A percentile compares a stretch with the other conserved stretches of the same genome.
Conservation (phyloP, 1,140 invertebrate genomes). For the Drosophila ananassae region DNA sequence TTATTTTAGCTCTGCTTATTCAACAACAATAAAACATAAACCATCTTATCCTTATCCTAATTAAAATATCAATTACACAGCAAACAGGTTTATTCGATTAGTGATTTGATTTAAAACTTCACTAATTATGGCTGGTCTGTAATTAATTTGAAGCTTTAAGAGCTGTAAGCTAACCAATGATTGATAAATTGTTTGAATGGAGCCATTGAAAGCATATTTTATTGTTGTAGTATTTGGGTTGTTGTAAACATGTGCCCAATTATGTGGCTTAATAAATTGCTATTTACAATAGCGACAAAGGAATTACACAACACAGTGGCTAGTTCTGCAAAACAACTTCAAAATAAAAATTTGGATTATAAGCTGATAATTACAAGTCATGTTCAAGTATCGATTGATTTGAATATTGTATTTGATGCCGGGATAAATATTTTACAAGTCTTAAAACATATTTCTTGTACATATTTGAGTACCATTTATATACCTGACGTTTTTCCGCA, state of each 20-base stretch:
- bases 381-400: too few species aligned
- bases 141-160: neutral
- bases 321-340: too few species aligned
- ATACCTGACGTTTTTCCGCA: neutral
- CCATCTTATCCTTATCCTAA: neutral
- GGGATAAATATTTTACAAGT: too few species aligned
- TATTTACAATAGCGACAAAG: neutral
- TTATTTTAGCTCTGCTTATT: too few species aligned
- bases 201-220: neutral
- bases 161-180: neutral
- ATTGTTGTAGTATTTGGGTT: neutral
- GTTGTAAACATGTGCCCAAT: constrained; percentile 1
- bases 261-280: constrained; percentile 1
- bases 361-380: too few species aligned
- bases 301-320: neutral
- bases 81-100: neutral
- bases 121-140: neutral
- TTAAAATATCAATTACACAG: neutral
- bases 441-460: too few species aligned
- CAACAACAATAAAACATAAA: too few species aligned
- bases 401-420: too few species aligned
- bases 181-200: neutral
- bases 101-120: neutral
- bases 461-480: neutral
- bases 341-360: too few species aligned